Evolutionary conservation across 2,888 invertebrate species (phyloP).

Genomic region (Ophion ventricosus): DNA sequence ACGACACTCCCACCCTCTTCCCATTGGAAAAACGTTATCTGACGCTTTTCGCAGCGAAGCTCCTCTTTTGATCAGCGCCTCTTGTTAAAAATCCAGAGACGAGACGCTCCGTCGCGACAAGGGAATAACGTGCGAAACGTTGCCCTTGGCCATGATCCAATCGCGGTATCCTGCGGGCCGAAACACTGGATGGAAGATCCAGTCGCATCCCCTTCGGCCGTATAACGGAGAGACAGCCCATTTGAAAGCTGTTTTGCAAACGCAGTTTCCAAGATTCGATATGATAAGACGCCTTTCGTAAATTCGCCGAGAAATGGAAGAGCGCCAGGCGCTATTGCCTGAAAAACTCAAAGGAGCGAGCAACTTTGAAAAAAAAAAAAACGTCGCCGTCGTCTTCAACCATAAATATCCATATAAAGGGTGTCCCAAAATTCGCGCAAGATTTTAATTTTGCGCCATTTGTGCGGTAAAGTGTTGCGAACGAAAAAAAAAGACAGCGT

Average conservation of each 20-base stretch:
- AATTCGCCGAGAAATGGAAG: constrained; percentile 7
- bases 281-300: constrained; percentile 21
- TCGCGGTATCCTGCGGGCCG: neutral
- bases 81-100: too few relatives aligned
- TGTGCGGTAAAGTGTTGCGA: too few relatives aligned
- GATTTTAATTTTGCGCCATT: too few relatives aligned
- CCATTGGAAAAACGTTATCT: too few relatives aligned
- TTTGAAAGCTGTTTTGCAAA: neutral
- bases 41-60: too few relatives aligned
- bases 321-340: constrained; percentile 3
- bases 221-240: neutral
- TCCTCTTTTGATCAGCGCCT: too few relatives aligned
- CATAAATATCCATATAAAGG: too few relatives aligned
- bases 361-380: neutral
- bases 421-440: too few relatives aligned
- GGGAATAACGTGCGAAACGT: constrained; percentile 28
- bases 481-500: too few relatives aligned
- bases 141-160: constrained; percentile 40
- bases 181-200: neutral
- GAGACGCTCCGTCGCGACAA: too few relatives aligned
- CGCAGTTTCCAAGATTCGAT: constrained; percentile 25
- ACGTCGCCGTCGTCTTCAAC: neutral
- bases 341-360: neutral
- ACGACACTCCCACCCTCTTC: too few relatives aligned
- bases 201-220: constrained; percentile 42